These are phyloP conservation scores for Leptodirus hochenwartii DNA, from an alignment of 2,888 invertebrate genomes.

Conservation along the genomic window DNA sequence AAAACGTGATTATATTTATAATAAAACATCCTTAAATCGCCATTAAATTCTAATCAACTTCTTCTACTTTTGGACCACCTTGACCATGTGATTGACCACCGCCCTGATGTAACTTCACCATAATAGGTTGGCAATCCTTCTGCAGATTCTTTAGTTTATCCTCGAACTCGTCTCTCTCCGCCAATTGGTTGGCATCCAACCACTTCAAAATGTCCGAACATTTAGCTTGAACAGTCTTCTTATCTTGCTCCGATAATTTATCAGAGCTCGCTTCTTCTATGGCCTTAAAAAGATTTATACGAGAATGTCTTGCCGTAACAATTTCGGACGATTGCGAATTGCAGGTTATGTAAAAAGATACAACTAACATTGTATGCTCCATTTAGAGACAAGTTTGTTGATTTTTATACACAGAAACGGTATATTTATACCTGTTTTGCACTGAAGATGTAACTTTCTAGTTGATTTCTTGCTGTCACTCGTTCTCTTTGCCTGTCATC, in stretches of 20 bases:
- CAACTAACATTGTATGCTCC: no score
- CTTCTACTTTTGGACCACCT: slow-evolving; percentile 40
- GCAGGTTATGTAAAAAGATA: no score
- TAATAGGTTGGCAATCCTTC: slow-evolving; percentile 55
- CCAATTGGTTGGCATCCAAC: slow-evolving; percentile 64
- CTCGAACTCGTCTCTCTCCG: slow-evolving; percentile 62
- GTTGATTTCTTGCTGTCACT: slow-evolving; percentile 52
- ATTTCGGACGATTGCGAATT: no score
- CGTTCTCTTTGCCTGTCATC: slow-evolving; percentile 52
- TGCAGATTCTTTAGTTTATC: slow-evolving; percentile 59
- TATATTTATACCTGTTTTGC: slow-evolving; percentile 35
- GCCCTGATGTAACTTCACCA: slow-evolving; percentile 63
- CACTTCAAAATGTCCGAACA: slow-evolving; percentile 55
- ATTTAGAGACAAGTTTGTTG: no score
- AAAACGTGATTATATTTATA: no score
- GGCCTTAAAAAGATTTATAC: slow-evolving; percentile 29
- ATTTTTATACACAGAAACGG: no score
- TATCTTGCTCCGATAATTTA: slow-evolving; percentile 52
- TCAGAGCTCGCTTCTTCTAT: slow-evolving; percentile 42
- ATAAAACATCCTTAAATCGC: no score
- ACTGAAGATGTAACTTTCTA: slow-evolving; percentile 59
- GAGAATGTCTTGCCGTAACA: slow-evolving; percentile 3
- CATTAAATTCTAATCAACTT: slow-evolving; percentile 52
- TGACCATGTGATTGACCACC: slow-evolving; percentile 24
- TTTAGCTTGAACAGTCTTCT: slow-evolving; percentile 44